phyloP scores from a whole-genome alignment of 2,797 vertebrate species.

The Pantherophis vulpinus region DNA sequence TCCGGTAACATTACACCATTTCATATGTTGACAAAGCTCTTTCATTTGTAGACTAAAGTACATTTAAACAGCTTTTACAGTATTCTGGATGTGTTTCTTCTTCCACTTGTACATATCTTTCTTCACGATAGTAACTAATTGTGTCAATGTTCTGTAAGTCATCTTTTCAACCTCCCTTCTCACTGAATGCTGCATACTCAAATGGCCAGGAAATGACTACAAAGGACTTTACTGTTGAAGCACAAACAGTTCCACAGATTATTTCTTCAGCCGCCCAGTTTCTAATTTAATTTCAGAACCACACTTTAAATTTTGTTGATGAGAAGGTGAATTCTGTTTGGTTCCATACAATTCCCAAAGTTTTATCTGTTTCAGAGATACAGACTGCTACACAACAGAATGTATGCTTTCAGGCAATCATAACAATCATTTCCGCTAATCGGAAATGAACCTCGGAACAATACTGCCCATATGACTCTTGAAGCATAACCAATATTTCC shows the following conservation, averaged over 20 bases:
- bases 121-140: not conserved
- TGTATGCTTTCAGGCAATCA: not conserved
- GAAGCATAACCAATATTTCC: conserved; percentile 11
- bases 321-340: not conserved
- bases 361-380: not conserved
- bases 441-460: not conserved
- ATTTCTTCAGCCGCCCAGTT: not conserved
- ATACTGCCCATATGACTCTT: not conserved
- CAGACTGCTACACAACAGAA: not conserved
- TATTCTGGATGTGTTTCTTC: not conserved
- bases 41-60: not conserved
- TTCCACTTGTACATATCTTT: not conserved
- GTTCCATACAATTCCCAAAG: not conserved
- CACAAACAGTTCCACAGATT: not conserved
- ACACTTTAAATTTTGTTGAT: not conserved
- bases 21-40: not conserved
- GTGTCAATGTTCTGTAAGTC: not conserved
- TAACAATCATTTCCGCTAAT: not conserved
- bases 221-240: not conserved
- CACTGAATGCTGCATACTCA: not conserved
- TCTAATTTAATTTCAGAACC: not conserved
- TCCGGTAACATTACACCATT: not conserved
- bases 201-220: not conserved
- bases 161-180: not conserved
- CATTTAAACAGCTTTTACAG: not conserved